phyloP scores from a whole-genome alignment of 53 echinoderm and acorn worm genomes.

The Holothuria leucospilota region DNA sequence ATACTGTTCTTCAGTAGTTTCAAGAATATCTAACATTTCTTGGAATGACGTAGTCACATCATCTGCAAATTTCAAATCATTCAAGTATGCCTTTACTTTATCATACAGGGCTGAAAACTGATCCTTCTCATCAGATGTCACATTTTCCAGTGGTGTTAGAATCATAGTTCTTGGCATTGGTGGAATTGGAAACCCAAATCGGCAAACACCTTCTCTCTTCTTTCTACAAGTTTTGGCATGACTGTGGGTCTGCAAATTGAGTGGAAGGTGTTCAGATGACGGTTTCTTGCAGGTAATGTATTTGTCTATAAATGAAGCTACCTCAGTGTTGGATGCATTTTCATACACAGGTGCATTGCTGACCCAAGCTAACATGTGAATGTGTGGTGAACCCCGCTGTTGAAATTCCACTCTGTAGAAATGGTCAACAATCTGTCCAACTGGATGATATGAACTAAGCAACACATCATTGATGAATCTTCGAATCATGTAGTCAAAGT shows the following conservation, averaged over 20 bases:
- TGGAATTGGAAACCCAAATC: constrained; percentile 53
- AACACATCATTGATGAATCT: background rate
- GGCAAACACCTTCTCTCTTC: constrained; percentile 28
- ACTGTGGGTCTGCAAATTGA: constrained; percentile 36
- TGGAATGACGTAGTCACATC: constrained; percentile 11
- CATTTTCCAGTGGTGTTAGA: constrained; percentile 16
- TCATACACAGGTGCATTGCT: no score
- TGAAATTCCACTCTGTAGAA: no score
- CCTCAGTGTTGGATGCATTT: no score
- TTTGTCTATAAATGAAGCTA: no score
- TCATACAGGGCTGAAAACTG: background rate
- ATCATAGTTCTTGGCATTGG: no score
- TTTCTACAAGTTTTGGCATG: no score
- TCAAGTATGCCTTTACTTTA: background rate
- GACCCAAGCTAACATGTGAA: no score
- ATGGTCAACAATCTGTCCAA: no score
- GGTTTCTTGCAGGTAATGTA: background rate
- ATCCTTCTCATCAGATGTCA: background rate
- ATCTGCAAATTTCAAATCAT: constrained; percentile 22
- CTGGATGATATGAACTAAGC: no score
- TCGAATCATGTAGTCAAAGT: background rate
- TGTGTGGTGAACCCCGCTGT: no score
- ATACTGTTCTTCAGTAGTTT: constrained; percentile 52
- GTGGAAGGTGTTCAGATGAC: background rate
- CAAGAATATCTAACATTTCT: constrained; percentile 37